Conservation (phyloP, 2,113 vertebrate species). For the Herpailurus yagouaroundi region DNA sequence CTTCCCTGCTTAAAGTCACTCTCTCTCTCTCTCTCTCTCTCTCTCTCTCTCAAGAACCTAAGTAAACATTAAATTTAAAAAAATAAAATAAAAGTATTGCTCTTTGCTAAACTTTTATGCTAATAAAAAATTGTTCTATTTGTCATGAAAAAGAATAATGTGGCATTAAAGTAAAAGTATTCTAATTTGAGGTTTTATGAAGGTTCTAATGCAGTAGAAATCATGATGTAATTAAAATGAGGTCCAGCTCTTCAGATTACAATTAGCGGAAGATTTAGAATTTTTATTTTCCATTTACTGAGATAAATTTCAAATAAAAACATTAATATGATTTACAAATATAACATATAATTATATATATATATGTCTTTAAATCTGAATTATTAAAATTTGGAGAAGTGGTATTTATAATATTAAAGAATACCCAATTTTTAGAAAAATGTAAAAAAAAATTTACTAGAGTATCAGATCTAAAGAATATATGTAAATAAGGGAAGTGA, state of each 20-base stretch:
- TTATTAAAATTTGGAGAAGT: neutral
- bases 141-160: neutral
- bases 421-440: neutral
- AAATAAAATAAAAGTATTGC: neutral
- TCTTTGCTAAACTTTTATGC: neutral
- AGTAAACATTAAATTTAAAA: too few species aligned
- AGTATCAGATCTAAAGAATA: neutral
- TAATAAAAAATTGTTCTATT: neutral
- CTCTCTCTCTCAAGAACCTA: too few species aligned
- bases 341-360: neutral
- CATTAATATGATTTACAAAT: neutral
- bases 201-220: neutral
- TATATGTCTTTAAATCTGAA: neutral
- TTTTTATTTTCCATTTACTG: neutral
- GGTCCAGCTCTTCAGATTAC: neutral
- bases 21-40: too few species aligned
- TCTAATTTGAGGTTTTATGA: neutral
- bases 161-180: neutral
- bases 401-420: neutral
- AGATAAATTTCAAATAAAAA: neutral
- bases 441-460: neutral
- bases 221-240: neutral
- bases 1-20: too few species aligned
- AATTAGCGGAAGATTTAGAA: neutral
- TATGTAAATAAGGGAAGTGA: neutral